These are phyloP conservation scores for Melanotaenia nigrans DNA, from an alignment of 2,797 vertebrate genomes.

Conservation along the genomic window DNA sequence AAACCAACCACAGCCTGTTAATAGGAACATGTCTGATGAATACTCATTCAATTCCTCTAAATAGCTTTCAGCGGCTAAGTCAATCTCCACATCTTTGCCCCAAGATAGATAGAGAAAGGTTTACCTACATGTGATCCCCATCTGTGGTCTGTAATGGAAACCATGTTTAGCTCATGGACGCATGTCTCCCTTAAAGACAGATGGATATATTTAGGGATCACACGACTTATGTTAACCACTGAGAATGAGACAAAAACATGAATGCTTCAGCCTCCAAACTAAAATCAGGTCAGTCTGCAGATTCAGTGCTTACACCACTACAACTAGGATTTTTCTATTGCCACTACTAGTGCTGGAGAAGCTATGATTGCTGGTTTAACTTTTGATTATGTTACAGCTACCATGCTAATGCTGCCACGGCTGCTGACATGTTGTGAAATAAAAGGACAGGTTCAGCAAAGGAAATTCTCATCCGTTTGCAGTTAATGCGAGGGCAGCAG, in stretches of 20 bases:
- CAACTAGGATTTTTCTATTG: background rate
- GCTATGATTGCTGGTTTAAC: background rate
- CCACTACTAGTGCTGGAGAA: background rate
- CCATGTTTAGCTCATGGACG: slow-evolving; percentile 38
- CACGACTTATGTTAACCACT: slow-evolving; percentile 22
- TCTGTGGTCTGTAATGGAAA: slow-evolving; percentile 64
- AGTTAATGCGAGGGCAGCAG: background rate
- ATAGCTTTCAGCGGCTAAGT: slow-evolving; percentile 18
- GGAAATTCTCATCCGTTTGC: no score
- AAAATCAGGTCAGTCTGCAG: background rate
- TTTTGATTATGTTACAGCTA: background rate
- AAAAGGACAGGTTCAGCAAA: no score
- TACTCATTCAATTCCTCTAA: background rate
- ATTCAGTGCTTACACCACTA: background rate
- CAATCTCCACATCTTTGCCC: slow-evolving; percentile 34
- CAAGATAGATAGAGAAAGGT: slow-evolving; percentile 54
- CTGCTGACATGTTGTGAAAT: background rate
- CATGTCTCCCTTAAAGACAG: slow-evolving; percentile 24
- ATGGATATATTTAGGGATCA: slow-evolving; percentile 38
- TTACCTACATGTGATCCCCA: slow-evolving; percentile 56
- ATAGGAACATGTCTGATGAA: slow-evolving; percentile 8
- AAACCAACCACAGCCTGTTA: slow-evolving; percentile 1
- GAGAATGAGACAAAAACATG: slow-evolving; percentile 26
- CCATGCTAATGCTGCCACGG: no score
- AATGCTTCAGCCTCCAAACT: slow-evolving; percentile 9